Base-by-base conservation (phyloP, 2,888 invertebrate genomes). In the Tipula lateralis region DNA sequence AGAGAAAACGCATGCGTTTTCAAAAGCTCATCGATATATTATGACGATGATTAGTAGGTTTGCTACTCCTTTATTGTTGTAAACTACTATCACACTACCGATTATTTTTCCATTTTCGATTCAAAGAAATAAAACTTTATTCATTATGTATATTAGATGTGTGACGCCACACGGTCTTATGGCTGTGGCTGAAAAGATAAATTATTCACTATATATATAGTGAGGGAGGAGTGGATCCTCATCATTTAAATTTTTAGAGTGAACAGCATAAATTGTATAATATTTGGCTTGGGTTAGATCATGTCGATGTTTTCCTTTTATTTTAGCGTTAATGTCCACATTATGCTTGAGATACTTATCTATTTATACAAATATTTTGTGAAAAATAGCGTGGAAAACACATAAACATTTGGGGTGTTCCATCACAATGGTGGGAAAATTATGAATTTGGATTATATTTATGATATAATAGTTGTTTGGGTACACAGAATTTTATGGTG, bases 41-140 rank as follows among this genome's bases (percentile, higher is more conserved):
- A 16, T 50, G 44, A 66, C 9, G 66, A 66, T 24, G 66, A 66
- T 66, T 66, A 66, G 9, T 9, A 66, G 24, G 66, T 24, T 66
- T 66, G 19, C 12, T 66, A 66, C n/a, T n/a, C n/a, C n/a, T n/a
- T 66, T 12, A 9, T 66, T 66, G 24, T 66, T 66, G n/a, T n/a
- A n/a, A n/a, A 66, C 44, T 50, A n/a, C 16, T 19, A 50, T 24
- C 24, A 39, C 13, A 66, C 66, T 66, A 66, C 66, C 66, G 19
- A 66, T 66, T 66, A 66, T 19, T 66, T 66, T 66, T 66, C 66
- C 66, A 66, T 66, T 66, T 66, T 66, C 66, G 24, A 66, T 66
- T 50, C 44, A 50, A 16, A 36, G n/a, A n/a, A 66, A 24, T 24
- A 24, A 66, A 66, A 13, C n/a, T 44, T n/a, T n/a, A 44, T 39